Percentiles rank a stretch among this genome's conserved stretches.
Evolutionary conservation across 2,113 vertebrate species (phyloP).

Genomic region (Dinomys branickii): DNA sequence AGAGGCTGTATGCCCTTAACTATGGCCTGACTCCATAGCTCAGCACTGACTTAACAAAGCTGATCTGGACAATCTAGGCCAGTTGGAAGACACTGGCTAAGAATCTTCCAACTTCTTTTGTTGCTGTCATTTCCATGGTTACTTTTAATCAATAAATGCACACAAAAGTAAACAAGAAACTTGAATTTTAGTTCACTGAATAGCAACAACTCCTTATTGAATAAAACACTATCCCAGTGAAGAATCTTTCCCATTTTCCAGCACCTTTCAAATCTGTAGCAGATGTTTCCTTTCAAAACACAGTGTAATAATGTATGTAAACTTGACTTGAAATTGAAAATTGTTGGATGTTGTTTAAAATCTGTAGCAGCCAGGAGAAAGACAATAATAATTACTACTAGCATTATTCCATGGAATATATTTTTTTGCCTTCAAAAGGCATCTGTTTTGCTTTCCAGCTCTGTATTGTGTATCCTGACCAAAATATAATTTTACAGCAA

Average conservation of each 20-base stretch:
- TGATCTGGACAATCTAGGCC: neutral
- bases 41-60: neutral
- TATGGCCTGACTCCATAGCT: neutral
- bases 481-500: neutral
- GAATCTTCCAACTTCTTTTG: neutral
- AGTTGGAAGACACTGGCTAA: neutral
- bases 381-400: neutral
- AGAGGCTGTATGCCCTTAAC: neutral
- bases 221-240: neutral
- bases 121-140: neutral
- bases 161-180: neutral
- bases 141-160: slow-evolving; percentile 35
- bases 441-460: neutral
- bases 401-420: neutral
- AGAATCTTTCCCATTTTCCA: neutral
- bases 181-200: neutral
- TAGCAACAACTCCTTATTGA: slow-evolving; percentile 15
- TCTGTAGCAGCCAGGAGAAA: neutral
- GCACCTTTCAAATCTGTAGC: neutral
- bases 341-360: neutral
- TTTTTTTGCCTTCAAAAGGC: neutral
- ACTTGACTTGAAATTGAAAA: neutral
- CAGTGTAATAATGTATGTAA: neutral
- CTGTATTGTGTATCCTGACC: neutral
- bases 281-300: slow-evolving; percentile 5